These are phyloP conservation scores for Cotesia chilonis DNA, from an alignment of 1,140 invertebrate genomes.

Conservation along the genomic window DNA sequence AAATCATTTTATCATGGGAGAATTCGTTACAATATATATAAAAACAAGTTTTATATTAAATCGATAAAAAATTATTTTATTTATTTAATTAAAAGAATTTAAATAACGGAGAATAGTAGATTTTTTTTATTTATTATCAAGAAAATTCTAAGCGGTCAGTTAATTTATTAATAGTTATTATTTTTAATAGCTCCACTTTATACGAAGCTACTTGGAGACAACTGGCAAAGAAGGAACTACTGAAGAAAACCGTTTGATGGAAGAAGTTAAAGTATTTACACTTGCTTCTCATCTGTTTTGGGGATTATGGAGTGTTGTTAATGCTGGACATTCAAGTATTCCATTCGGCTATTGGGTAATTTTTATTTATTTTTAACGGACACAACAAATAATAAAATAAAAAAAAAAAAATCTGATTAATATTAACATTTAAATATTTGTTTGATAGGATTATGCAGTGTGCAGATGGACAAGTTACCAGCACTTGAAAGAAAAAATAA, in stretches of 20 bases:
- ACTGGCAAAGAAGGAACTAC: conserved; percentile 55
- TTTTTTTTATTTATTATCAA: too few relatives aligned
- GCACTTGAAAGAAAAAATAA: conserved; percentile 68
- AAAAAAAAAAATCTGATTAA: background rate
- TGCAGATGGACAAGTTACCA: conserved; percentile 68
- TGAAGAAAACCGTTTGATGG: conserved; percentile 72
- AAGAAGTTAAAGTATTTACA: conserved; percentile 83
- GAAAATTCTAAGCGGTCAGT: conserved; percentile 34
- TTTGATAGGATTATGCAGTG: conserved; percentile 67
- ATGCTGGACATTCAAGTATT: conserved; percentile 87
- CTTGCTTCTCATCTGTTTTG: conserved; percentile 93
- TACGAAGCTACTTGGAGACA: conserved; percentile 68
- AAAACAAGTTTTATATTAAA: background rate
- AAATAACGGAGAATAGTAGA: background rate
- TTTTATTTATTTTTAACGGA: conserved; percentile 25
- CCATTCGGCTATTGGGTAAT: conserved; percentile 95
- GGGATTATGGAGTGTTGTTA: conserved; percentile 90
- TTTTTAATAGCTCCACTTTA: conserved; percentile 69
- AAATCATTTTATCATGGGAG: conserved; percentile 2
- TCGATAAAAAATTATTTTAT: background rate
- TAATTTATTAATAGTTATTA: conserved; percentile 41
- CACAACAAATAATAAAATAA: conserved; percentile 18
- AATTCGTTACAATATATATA: too few relatives aligned
- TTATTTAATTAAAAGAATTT: conserved; percentile 18
- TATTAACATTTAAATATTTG: background rate